Base-by-base conservation (phyloP, 2,113 vertebrate genomes). In the Rhineura floridana region DNA sequence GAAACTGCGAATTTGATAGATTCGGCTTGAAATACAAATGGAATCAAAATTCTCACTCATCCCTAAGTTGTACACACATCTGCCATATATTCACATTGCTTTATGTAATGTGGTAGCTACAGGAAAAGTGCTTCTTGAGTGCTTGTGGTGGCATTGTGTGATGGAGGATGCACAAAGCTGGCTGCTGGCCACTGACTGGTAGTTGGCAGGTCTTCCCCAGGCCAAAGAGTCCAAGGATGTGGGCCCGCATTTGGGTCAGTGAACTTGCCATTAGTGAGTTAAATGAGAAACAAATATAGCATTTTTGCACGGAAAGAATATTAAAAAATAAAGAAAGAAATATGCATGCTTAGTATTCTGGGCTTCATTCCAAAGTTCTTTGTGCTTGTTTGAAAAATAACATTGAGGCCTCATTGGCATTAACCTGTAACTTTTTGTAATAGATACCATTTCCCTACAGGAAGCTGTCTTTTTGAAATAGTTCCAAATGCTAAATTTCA, bases 301-400 rank as follows among this genome's bases (percentile, higher is more conserved):
- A 36, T 92, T 23, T 25, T 25, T 87, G 87, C 89, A 72, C 87
- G 39, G 28, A 36, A 87, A 88, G 46, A 65, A 83, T 77, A 63
- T 73, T 93, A 94, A 46, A 50, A 86, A 69, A 83, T 86, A 59
- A 25, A 80, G 36, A 2, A 80, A 80, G 52, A 59, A 52, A 52
- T 79, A 59, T 80, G 33, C 6, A 39, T 23, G 19, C 39, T 80
- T 80, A 55, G 70, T 70, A 48, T 70, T 70, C 81, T 50, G 81
- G 81, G 81, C 81, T 83, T 83, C 63, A 50, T 69, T 83, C 81
- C 81, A 83, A 70, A n/a, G 11, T 46, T 83, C 30, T 83, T 69
- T 83, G 59, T 33, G 33, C 81, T 50, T 83, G 8, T 83, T 83
- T 83, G 81, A 83, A 70, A 83, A 83, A 83, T 83, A 83, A 69